phyloP scores from a whole-genome alignment of 2,113 vertebrate species.

The Cynopterus brachyotis region DNA sequence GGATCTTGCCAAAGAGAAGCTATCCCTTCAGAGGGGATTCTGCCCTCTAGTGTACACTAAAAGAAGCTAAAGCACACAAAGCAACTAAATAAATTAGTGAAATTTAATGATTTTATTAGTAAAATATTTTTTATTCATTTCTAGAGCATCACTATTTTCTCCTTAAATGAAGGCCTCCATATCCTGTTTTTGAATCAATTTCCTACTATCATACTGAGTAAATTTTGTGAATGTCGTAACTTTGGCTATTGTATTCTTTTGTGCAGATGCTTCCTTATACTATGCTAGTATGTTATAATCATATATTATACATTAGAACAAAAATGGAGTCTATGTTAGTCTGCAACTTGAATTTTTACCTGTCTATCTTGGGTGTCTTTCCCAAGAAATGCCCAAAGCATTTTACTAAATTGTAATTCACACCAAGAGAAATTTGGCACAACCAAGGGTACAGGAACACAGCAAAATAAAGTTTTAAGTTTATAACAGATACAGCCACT shows the following conservation, averaged over 20 bases:
- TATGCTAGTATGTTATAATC: no score
- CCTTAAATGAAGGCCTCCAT: neutral
- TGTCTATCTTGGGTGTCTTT: no score
- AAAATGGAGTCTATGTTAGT: no score
- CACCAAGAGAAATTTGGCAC: neutral
- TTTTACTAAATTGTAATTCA: neutral
- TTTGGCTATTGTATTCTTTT: neutral
- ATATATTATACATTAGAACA: no score
- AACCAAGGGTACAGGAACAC: neutral
- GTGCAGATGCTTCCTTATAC: no score
- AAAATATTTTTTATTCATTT: neutral
- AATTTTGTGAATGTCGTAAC: neutral
- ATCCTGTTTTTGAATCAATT: neutral
- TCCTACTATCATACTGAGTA: neutral
- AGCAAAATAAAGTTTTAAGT: neutral
- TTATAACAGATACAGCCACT: neutral
- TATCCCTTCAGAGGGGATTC: conserved; percentile 42
- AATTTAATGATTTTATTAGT: neutral
- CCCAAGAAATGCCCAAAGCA: neutral
- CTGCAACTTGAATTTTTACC: no score
- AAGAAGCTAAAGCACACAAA: conserved; percentile 16
- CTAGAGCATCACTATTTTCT: neutral
- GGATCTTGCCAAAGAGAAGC: neutral
- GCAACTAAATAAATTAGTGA: neutral
- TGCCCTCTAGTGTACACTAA: conserved; percentile 81